Conservation (phyloP, 2,113 vertebrate species). For the Marcusenius ussheri region DNA sequence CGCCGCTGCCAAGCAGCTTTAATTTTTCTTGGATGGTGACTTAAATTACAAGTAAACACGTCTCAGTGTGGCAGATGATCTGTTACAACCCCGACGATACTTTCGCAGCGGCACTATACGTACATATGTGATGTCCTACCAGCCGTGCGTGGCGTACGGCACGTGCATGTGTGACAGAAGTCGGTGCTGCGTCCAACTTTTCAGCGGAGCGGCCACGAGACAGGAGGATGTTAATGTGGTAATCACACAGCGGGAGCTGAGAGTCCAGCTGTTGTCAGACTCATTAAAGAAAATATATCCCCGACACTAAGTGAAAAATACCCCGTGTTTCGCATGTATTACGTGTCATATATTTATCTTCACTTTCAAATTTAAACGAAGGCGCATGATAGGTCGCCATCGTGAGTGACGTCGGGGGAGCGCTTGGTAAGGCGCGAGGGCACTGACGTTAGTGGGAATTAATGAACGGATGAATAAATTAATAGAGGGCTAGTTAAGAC, state of each 20-base stretch:
- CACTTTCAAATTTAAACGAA: not conserved
- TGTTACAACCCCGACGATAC: not conserved
- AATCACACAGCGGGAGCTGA: not conserved
- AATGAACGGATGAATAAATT: conserved; percentile 14
- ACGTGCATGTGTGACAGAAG: not conserved
- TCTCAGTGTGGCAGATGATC: not conserved
- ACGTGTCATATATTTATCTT: not conserved
- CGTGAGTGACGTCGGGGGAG: not conserved
- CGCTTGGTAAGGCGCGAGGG: not conserved
- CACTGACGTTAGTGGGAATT: not conserved
- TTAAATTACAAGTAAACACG: not conserved
- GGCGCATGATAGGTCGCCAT: not conserved
- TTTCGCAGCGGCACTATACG: not conserved
- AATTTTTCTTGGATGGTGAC: not conserved
- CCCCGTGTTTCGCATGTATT: not conserved
- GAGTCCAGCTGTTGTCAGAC: not conserved
- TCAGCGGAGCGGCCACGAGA: not conserved
- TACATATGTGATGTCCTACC: not conserved
- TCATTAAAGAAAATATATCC: not conserved
- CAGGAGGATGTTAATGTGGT: not conserved
- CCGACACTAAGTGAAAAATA: not conserved
- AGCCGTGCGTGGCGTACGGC: not conserved
- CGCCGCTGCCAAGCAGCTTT: not conserved
- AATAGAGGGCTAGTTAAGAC: not conserved
- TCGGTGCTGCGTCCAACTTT: not conserved